Base-by-base conservation (phyloP, 2,888 invertebrate species). In the Drosophila helvetica region DNA sequence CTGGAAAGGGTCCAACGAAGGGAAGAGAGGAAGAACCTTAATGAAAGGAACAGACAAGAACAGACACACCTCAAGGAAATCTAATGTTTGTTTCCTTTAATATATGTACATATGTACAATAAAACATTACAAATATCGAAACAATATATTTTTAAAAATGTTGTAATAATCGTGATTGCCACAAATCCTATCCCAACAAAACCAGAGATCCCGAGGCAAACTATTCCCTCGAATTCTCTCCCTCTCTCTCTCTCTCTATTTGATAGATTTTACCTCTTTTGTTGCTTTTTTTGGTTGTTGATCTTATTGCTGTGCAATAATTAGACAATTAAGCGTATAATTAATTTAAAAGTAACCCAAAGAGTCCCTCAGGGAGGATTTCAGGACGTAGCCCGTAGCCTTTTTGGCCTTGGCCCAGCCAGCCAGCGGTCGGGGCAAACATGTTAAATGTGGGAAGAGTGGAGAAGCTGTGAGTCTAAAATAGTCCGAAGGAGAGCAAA, bases 251-350 rank as follows among this genome's bases (percentile, higher is more conserved):
- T 7, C 22, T 33, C 17, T 27, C 27, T 33, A 18, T 19, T 47
- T 25, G 22, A 48, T 10, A 25, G 25, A 25, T 25, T 25, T 25
- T 1, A 10, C 70, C 46, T 27, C 38, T 19, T 30, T 38, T 43
- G 45, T 25, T 25, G 27, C 38, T 19, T 30, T 38, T 43, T 38
- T 25, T 25, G 27, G 19, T 19, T 19, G 19, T 25, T 25, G 25
- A 7, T 7, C 7, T 54, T 58, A 58, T 52, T 63, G 27, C 27
- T 52, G 56, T 55, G 52, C 66, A 74, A 76, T 88, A 82, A 84
- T 86, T 82, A 75, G 73, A 79, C 80, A 82, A 88, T 86, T 84
- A 80, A 75, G 68, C 70, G 71, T 74, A 81, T 84, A 86, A 88
- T 86, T 86, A 82, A 88, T 82, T 83, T 78, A 70, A 83, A 80